phyloP scores from a whole-genome alignment of 2,888 invertebrate genomes.

The Catocala sponsa region DNA sequence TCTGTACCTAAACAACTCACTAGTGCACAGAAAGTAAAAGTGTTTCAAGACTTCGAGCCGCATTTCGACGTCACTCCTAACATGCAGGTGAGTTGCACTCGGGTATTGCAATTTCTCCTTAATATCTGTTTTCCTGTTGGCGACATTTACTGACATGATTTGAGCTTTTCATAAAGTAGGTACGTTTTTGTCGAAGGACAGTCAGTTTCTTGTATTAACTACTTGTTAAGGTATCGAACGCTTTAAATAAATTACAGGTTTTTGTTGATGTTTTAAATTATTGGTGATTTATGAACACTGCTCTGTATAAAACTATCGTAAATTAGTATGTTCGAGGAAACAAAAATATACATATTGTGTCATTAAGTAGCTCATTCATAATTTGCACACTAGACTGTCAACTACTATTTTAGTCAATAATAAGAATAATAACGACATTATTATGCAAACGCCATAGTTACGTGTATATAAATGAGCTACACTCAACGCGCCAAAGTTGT shows the following conservation, averaged over 20 bases:
- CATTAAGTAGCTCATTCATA: no score
- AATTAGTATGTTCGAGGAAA: no score
- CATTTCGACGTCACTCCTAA: slow-evolving; percentile 43
- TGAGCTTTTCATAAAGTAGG: slow-evolving; percentile 50
- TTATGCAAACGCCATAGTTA: slow-evolving; percentile 36
- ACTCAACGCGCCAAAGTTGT: slow-evolving; percentile 26
- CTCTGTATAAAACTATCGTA: no score
- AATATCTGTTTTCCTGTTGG: slow-evolving; percentile 57
- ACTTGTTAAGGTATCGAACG: slow-evolving; percentile 33
- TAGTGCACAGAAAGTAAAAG: slow-evolving; percentile 76
- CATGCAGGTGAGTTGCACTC: slow-evolving; percentile 76
- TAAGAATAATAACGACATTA: slow-evolving; percentile 6
- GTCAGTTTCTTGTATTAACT: slow-evolving; percentile 54
- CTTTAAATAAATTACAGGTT: slow-evolving; percentile 30
- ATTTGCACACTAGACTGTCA: no score
- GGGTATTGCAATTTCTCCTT: slow-evolving; percentile 59
- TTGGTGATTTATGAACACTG: slow-evolving; percentile 5
- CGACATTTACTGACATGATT: slow-evolving; percentile 42
- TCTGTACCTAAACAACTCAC: slow-evolving; percentile 51
- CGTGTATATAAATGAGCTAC: slow-evolving; percentile 23
- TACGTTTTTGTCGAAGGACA: slow-evolving; percentile 61
- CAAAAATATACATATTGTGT: no score
- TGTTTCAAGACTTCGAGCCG: slow-evolving; percentile 56
- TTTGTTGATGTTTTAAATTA: slow-evolving; percentile 25
- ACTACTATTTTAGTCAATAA: no score